Percentiles rank a stretch among this genome's conserved stretches.
Conservation (phyloP, 2,888 invertebrate species). For the Strigamia crassipes region DNA sequence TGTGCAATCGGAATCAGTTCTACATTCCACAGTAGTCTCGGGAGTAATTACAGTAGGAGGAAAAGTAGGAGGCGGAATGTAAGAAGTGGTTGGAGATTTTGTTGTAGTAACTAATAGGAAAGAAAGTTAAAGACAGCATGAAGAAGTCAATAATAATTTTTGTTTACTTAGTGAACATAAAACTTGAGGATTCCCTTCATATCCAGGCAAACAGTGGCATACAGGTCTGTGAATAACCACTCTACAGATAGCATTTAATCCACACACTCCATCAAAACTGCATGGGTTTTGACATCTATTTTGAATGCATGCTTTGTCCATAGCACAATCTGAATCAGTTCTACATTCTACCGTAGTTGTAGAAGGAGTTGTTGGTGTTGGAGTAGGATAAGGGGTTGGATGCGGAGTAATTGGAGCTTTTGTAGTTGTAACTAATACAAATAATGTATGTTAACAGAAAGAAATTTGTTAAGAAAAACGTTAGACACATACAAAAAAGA, state of each 20-base stretch:
- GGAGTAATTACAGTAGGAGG: not conserved
- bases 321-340: constrained; percentile 77
- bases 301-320: too few species aligned
- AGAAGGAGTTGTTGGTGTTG: not conserved
- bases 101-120: not conserved
- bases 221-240: constrained; percentile 69
- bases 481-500: not conserved
- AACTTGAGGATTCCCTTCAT: too few species aligned
- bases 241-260: constrained; percentile 75
- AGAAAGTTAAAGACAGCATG: not conserved
- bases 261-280: constrained; percentile 68
- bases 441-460: not conserved
- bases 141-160: not conserved
- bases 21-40: constrained; percentile 57
- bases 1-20: constrained; percentile 53
- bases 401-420: not conserved
- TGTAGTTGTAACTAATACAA: constrained; percentile 4
- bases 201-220: too few species aligned
- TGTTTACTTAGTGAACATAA: too few species aligned
- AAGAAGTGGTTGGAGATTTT: not conserved
- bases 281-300: constrained; percentile 75
- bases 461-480: not conserved
- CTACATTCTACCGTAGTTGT: constrained; percentile 64
- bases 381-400: not conserved
- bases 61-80: not conserved